These are phyloP conservation scores for Passer montanus DNA, from an alignment of 2,113 vertebrate genomes.

Conservation along the genomic window DNA sequence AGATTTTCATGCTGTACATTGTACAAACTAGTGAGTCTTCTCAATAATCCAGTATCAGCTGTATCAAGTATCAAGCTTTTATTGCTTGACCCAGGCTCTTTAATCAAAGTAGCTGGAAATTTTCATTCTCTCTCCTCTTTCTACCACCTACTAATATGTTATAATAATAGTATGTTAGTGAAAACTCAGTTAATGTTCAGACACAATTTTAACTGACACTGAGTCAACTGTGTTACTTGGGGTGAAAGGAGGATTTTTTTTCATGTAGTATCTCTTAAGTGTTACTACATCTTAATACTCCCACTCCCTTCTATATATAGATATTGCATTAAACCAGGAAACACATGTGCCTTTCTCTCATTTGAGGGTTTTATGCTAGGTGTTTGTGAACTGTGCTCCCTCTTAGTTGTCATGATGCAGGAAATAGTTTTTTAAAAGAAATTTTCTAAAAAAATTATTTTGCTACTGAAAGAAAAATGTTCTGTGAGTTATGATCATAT, in stretches of 20 bases:
- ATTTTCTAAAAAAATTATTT: neutral
- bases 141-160: neutral
- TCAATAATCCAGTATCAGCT: neutral
- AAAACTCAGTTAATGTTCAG: neutral
- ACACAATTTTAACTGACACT: neutral
- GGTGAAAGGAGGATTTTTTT: neutral
- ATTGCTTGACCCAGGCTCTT: neutral
- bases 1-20: neutral
- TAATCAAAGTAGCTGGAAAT: neutral
- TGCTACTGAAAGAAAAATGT: neutral
- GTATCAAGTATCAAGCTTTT: neutral
- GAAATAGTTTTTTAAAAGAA: neutral
- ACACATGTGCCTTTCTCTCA: neutral
- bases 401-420: neutral
- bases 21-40: neutral
- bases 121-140: neutral
- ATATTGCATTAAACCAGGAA: neutral
- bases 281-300: neutral
- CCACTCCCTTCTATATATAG: conserved; percentile 1
- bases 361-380: neutral
- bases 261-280: neutral
- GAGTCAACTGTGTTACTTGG: neutral
- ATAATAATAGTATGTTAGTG: neutral
- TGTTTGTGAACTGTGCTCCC: neutral
- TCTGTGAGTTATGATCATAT: neutral